Conservation (phyloP, 2,888 invertebrate genomes). For the Eilema griseolum region DNA sequence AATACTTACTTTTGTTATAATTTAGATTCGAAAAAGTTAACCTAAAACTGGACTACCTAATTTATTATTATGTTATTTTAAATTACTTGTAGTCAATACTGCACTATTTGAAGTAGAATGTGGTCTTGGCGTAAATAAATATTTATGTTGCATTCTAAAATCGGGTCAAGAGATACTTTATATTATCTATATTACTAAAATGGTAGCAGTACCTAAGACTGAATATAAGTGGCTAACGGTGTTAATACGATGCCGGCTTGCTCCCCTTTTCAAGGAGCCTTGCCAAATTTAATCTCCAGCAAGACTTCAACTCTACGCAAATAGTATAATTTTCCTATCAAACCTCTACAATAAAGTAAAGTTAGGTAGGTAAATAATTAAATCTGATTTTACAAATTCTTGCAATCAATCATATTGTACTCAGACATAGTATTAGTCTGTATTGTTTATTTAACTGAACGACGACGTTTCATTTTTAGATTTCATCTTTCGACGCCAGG, state of each 20-base stretch:
- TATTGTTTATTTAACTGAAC: constrained; percentile 19
- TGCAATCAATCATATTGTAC: not conserved
- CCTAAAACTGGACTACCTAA: not conserved
- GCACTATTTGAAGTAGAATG: not conserved
- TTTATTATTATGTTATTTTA: not conserved
- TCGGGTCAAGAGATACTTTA: not conserved
- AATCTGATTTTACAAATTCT: not conserved
- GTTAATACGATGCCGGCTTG: not conserved
- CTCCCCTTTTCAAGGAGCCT: not conserved
- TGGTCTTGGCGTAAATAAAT: not conserved
- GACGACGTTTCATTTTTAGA: constrained; percentile 76
- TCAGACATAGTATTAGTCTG: not conserved
- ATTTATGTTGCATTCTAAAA: not conserved
- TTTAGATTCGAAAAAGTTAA: too few relatives aligned
- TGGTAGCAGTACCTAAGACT: not conserved
- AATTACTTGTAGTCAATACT: not conserved
- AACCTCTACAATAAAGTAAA: too few relatives aligned
- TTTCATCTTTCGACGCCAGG: constrained; percentile 70
- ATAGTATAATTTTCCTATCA: not conserved
- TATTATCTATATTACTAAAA: not conserved
- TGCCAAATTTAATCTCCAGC: not conserved
- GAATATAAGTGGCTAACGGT: not conserved
- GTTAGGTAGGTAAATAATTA: too few relatives aligned
- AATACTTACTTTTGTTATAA: not conserved
- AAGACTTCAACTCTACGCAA: not conserved